A percentile compares a stretch with the other conserved stretches of the same genome.
These are phyloP conservation scores for Peromyscus polionotus DNA, from an alignment of 2,113 vertebrate genomes.

Conservation along the genomic window DNA sequence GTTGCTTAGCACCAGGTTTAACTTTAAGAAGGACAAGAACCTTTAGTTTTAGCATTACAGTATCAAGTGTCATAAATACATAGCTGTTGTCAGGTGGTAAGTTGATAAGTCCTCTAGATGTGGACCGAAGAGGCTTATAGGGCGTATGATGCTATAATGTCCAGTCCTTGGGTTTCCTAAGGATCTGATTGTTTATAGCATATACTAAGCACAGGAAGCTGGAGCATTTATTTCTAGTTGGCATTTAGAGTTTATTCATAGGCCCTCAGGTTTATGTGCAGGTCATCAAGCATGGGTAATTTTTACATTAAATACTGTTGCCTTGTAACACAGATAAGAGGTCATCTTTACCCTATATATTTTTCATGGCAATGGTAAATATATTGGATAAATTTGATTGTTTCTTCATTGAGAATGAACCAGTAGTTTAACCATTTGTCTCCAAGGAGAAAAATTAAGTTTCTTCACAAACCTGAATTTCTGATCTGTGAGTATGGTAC, in stretches of 20 bases:
- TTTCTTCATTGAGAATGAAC: not conserved
- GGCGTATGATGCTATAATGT: not conserved
- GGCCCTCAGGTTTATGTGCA: not conserved
- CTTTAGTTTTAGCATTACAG: not conserved
- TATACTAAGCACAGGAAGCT: not conserved
- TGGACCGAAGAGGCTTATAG: not conserved
- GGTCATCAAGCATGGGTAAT: not conserved
- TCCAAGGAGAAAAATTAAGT: not conserved
- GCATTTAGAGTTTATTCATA: slow-evolving; percentile 23
- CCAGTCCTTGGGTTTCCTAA: not conserved
- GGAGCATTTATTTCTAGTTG: slow-evolving; percentile 26
- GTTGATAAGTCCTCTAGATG: not conserved
- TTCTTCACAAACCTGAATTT: slow-evolving; percentile 30
- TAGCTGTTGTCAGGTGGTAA: not conserved
- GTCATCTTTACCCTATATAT: slow-evolving; percentile 7
- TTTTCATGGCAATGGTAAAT: slow-evolving; percentile 37
- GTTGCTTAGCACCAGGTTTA: not conserved
- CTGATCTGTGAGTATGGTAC: not conserved
- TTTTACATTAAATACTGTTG: slow-evolving; percentile 53
- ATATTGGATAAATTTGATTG: not conserved
- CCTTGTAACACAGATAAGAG: slow-evolving; percentile 24
- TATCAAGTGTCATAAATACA: not conserved
- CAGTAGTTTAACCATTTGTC: slow-evolving; percentile 28
- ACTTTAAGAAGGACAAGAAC: not conserved
- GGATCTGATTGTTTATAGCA: not conserved